Base-by-base conservation (phyloP, 37 sponge, comb jelly and placozoan genomes). In the Oopsacas minuta region DNA sequence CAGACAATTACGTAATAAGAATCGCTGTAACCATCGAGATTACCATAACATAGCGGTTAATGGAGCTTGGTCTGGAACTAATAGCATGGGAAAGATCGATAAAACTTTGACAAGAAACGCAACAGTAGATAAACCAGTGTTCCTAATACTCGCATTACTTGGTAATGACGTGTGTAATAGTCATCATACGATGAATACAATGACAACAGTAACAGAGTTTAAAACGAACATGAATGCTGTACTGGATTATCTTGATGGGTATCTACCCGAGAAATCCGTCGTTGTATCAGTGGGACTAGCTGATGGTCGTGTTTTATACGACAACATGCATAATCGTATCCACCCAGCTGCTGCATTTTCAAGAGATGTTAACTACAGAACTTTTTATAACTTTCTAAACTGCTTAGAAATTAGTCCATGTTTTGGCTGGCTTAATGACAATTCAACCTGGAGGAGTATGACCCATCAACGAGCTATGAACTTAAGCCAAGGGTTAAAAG, bases 1-100 rank as follows among this genome's bases (percentile, higher is more conserved):
- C 61, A 85, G 86, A 20, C 69, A 86, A 30, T 32, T 91, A 36
- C 38, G 75, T 20, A 86, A 85, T 3, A 17, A 84, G 23, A 95
- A 95, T 51, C 89, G 89, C 15, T 95, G 96, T 81, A 93, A 91
- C 87, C 96, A 95, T 81, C 85, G 96, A 28, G 96, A 95, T 49
- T 95, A 89, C 81, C 96, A 95, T 85, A 95, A 90, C 52, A 91
- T 93, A 75, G 96, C 84, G 5, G 96, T 95, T 8, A 95, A 95
- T 83, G 96, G 96, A 37, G 96, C 91, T 23, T 36, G 89, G 0
- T 83, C 96, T 0, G 69, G 69, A 81, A 51, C 90, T 1, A 92
- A 91, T 92, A 84, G 84, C 0, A 85, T 37, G 1, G 39, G 86
- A 37, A 15, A 82, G 32, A 91, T 93, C 37, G 87, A 89, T 23